Percentiles rank a stretch among this genome's conserved stretches.
phyloP scores from a whole-genome alignment of 1,140 invertebrate genomes.

The Charaxes varanes region DNA sequence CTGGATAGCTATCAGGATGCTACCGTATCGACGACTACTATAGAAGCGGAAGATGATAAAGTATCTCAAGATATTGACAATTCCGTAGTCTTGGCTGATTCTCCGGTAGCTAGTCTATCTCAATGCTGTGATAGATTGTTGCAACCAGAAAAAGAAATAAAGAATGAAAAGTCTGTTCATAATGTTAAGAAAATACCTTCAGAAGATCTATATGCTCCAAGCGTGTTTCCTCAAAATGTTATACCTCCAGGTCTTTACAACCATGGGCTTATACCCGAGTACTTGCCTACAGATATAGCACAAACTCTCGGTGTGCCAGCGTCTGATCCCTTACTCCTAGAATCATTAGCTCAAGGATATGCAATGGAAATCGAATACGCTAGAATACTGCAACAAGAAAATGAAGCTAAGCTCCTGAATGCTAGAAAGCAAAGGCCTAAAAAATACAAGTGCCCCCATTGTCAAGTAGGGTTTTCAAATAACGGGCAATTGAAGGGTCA shows the following conservation, averaged over 20 bases:
- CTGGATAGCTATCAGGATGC: constrained; percentile 64
- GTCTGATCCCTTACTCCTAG: constrained; percentile 68
- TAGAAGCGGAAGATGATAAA: constrained; percentile 45
- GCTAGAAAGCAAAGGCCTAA: constrained; percentile 88
- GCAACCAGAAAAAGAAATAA: constrained; percentile 27
- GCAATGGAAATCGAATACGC: constrained; percentile 80
- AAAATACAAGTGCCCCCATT: constrained; percentile 91
- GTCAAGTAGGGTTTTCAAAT: constrained; percentile 92
- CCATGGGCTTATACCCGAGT: constrained; percentile 47
- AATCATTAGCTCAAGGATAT: constrained; percentile 74
- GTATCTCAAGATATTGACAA: constrained; percentile 6
- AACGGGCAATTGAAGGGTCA: constrained; percentile 95
- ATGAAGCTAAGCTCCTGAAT: constrained; percentile 76
- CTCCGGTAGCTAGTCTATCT: constrained; percentile 49
- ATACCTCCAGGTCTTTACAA: constrained; percentile 26
- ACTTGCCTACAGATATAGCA: constrained; percentile 64
- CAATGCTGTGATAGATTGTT: constrained; percentile 52
- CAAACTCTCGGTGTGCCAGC: constrained; percentile 68
- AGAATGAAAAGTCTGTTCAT: constrained; percentile 23
- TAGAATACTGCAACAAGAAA: constrained; percentile 78
- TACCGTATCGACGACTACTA: constrained; percentile 72
- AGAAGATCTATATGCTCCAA: constrained; percentile 16
- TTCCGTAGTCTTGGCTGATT: constrained; percentile 20
- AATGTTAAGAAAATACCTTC: constrained; percentile 10
- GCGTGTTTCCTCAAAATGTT: constrained; percentile 9